A percentile compares a stretch with the other conserved stretches of the same genome.
Conservation (phyloP, 1,140 invertebrate species). For the Penaeus vannamei region DNA sequence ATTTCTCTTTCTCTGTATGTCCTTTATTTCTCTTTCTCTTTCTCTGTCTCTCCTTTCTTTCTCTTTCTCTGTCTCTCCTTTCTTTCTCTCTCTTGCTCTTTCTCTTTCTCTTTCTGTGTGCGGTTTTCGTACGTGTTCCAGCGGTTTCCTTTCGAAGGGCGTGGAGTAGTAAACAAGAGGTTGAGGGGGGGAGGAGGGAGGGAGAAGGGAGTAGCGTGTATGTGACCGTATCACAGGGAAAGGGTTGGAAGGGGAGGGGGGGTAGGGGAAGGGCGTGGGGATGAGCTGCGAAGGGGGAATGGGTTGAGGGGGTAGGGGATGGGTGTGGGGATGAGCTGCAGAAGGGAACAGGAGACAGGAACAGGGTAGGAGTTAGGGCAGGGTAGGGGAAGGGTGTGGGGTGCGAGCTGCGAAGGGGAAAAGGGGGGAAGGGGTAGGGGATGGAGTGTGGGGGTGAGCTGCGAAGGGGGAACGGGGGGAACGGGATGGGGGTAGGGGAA, state of each 20-base stretch:
- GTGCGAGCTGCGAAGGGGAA: background rate
- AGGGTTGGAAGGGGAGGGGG: background rate
- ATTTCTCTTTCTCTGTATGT: constrained; percentile 36
- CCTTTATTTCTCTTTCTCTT: background rate
- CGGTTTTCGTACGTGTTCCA: too few relatives aligned
- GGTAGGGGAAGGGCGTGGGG: background rate
- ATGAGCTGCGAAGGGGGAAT: too few relatives aligned
- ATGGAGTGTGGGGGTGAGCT: too few relatives aligned
- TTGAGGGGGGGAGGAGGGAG: background rate
- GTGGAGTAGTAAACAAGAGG: background rate
- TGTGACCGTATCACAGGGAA: background rate
- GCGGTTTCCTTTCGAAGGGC: too few relatives aligned
- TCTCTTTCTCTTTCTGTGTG: background rate
- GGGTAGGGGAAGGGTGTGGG: too few relatives aligned
- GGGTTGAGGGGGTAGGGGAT: too few relatives aligned
- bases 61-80: background rate
- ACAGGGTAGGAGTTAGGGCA: too few relatives aligned
- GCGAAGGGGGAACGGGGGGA: too few relatives aligned
- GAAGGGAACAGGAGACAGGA: too few relatives aligned
- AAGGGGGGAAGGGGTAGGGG: background rate
- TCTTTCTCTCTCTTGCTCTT: background rate
- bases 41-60: background rate
- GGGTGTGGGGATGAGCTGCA: too few relatives aligned
- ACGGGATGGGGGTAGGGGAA: too few relatives aligned
- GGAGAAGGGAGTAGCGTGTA: background rate